Base-by-base conservation (phyloP, 2,888 invertebrate genomes). In the Apocheima hispidaria region DNA sequence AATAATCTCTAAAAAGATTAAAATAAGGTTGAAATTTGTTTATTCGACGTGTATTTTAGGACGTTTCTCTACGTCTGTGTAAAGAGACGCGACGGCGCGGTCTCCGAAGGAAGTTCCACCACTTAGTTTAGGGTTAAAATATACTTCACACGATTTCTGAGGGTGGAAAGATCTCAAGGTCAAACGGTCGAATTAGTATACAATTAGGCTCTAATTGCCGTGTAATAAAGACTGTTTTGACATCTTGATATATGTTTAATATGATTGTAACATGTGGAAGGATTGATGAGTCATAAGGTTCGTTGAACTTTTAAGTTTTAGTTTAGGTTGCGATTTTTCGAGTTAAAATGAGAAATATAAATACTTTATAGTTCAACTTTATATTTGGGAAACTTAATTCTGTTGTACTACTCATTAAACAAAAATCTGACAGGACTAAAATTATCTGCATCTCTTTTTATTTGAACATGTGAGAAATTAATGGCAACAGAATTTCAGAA, bases 121-220 rank as follows among this genome's bases (percentile, higher is more conserved):
- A 79, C 82, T 87, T 84, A 62, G 56, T 86, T 87, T 86, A 82
- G 84, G 85, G 87, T 88, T 87, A 84, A 88, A 85, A 81, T 86
- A 83, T 84, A 83, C 78, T 85, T 83, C 74, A 77, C 73, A 77
- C 79, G 77, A 70, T 80, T 82, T 74, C 74, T 66, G 72, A 65
- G 72, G 63, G 71, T 62, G 48, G 66, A 63, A 63, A 60, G 46
- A 68, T 56, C 71, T 80, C 90, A 89, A 90, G 90, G 90, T 89
- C 88, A 81, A 63, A 62, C 33, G 40, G 52, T 53, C 41, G 33
- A 40, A 57, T 57, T 60, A 64, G 36, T 35, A 23, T 44, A 41
- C 56, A 60, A 53, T 60, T 60, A 58, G 35, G 14, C 7, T 33
- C 48, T 61, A 60, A 51, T 44, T 43, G 53, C 52, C 35, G 14